Evolutionary conservation across 2,797 vertebrate species (phyloP), one percentile per base, ranked within the genome.

Genomic region (Streptopelia turtur): DNA sequence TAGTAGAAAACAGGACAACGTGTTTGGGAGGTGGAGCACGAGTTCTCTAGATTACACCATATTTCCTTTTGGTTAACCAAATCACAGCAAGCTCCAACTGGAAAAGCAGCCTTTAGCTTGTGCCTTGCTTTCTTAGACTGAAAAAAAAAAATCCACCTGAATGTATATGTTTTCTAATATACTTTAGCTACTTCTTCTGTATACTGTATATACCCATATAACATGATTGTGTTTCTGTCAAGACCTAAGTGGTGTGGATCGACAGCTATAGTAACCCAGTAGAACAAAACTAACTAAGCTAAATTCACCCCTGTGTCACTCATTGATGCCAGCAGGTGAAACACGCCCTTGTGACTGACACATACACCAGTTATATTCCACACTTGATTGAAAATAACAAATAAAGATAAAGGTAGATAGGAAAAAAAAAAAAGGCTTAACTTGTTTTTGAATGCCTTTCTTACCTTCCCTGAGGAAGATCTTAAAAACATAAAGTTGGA

Each of bases 151-250:
- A 95, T 57, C 79, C 80, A 84, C 95, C 94, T 96, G 87, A 93
- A 76, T 0, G 12, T 84, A 79, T 94, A 88, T 63, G 55, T 84
- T 95, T 96, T 94, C 93, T 94, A 95, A 94, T 93, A 95, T 72
- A 94, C 70, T 93, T 95, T 88, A 96, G 88, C 84, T 87, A 87
- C 89, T 90, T 87, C 87, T 93, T 91, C 72, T 0, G 0, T 90
- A 91, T 25, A 88, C 72, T 0, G 0, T 90, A 91, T 25, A 88
- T 72, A 52, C 24, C 47, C 87, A 82, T 96, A 97, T 95, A 94
- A 94, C 89, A 96, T 39, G 72, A 94, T 91, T 93, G 92, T 90
- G 80, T 86, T 90, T 95, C 93, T 94, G 87, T 93, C 95, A 96
- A 86, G 87, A 86, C 70, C 61, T 68, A 91, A 94, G 87, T 93